Percentiles rank a stretch among this genome's conserved stretches.
phyloP scores from a whole-genome alignment of 2,113 vertebrate species.

The Prinia subflava region DNA sequence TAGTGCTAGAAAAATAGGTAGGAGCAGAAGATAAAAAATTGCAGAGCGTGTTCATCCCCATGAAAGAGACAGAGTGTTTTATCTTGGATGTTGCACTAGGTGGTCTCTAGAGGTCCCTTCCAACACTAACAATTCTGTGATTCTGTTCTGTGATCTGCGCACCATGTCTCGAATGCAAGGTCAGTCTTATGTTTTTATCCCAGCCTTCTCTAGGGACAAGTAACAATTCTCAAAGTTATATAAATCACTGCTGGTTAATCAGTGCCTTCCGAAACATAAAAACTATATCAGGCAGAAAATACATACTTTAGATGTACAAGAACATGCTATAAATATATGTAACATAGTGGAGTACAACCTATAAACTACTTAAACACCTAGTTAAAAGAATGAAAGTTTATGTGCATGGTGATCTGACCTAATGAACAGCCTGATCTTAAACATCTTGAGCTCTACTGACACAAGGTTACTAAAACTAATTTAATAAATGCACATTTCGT shows the following conservation, averaged over 20 bases:
- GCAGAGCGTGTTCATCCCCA: accelerated
- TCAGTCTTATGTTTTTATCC: background rate
- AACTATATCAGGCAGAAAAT: background rate
- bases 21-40: background rate
- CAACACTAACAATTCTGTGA: background rate
- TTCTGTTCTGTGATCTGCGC: background rate
- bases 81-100: background rate
- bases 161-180: background rate
- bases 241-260: background rate
- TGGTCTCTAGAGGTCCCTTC: background rate
- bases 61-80: background rate
- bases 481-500: background rate
- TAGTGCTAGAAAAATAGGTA: background rate
- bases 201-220: background rate
- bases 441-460: background rate
- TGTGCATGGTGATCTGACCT: background rate
- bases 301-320: background rate
- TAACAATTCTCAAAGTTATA: background rate
- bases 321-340: background rate
- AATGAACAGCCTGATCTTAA: background rate
- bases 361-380: background rate
- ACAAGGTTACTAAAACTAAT: background rate
- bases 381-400: background rate
- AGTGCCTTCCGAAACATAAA: background rate
- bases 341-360: background rate